Percentiles rank a stretch among this genome's conserved stretches.
Conservation (phyloP, 2,113 vertebrate species). For the Syrrhaptes paradoxus region DNA sequence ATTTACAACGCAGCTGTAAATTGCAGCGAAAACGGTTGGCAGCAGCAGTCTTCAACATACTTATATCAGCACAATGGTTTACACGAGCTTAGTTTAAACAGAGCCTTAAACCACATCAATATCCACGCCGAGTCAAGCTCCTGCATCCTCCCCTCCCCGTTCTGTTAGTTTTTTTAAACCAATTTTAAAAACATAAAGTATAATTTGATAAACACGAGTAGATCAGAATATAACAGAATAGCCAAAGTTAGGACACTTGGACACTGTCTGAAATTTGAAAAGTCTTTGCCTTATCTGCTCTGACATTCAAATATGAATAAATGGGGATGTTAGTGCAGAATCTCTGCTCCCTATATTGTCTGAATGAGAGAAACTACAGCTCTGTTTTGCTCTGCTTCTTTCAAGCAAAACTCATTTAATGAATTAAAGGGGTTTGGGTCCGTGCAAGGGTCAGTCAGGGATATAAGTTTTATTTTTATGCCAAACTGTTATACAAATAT, state of each 20-base stretch:
- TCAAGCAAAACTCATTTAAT: background rate
- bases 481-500: rapidly evolving
- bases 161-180: background rate
- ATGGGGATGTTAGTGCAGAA: background rate
- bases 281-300: background rate
- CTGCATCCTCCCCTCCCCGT: background rate
- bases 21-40: constrained; percentile 37
- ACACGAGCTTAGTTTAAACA: constrained; percentile 30
- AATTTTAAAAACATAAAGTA: background rate
- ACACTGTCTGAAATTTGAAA: background rate
- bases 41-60: constrained; percentile 25
- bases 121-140: constrained; percentile 19
- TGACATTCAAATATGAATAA: background rate
- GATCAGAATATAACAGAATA: background rate
- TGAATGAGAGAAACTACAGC: background rate
- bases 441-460: background rate
- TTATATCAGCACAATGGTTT: constrained; percentile 60
- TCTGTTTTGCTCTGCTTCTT: background rate
- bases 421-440: background rate
- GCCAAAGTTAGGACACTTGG: background rate
- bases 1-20: constrained; percentile 59
- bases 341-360: background rate
- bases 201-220: background rate
- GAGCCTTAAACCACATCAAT: constrained; percentile 55
- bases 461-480: background rate